Evolutionary conservation across 2,797 vertebrate species (phyloP), one percentile per base, ranked within the genome.

Genomic region (Danio tinwini): DNA sequence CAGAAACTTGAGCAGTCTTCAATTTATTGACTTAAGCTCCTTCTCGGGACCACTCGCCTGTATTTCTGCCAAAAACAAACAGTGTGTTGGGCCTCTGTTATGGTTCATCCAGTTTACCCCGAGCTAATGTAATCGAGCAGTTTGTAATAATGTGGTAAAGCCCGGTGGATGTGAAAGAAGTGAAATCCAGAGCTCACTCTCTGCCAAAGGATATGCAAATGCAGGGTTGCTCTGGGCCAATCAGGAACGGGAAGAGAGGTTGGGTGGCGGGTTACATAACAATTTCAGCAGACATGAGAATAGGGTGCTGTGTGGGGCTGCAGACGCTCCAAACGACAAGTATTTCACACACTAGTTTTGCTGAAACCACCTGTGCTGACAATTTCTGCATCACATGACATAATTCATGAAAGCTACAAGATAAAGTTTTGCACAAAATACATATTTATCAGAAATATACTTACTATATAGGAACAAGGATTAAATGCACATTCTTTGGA

Each of bases 171-270:
- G n/a, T 47, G 42, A 10, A 37, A 63, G 17, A 69, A 29, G 16
- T 47, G 14, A 61, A 73, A 56, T 72, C 45, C 61, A 62, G 4
- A 49, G 67, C 53, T 72, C 37, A 37, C 61, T 55, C 39, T 79
- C 62, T 76, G 71, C 65, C 61, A 65, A 37, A 72, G 65, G 52
- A 53, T 80, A 84, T 84, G 75, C 72, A 85, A 86, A 83, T 83
- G 9, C 9, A 21, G 7, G 44, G 14, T 13, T 16, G 37, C 16
- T 52, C 19, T 12, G 7, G 45, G 74, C 86, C 85, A 87, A 81
- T 82, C 59, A 59, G 56, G 52, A 74, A 17, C 14, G 16, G 45
- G 56, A 42, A 71, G 12, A 21, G 59, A 29, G 56, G 52, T 80
- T 44, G 7, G 59, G 50, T 4, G 11, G 47, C 44, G 42, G 17